Base-by-base conservation (phyloP, 2,797 vertebrate genomes). In the Philypnodon macrostomus region DNA sequence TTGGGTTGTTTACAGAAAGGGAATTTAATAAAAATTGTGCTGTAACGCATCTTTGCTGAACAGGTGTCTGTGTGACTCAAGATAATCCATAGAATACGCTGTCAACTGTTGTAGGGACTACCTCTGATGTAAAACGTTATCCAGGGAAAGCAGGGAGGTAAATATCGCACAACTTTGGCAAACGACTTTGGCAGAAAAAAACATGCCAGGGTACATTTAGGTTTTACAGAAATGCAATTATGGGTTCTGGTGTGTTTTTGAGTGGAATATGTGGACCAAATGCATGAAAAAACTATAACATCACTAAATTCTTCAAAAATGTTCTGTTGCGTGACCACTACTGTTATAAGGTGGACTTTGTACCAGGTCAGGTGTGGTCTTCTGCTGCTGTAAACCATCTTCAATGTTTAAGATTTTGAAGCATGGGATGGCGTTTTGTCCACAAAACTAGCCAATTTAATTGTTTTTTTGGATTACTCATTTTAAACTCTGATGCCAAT, bases 251-350 rank as follows among this genome's bases (percentile, higher is more conserved):
- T 50, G 59, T 7, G 59, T 77, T 35, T 42, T 54, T 14, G 4
- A 39, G 61, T 47, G 24, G 48, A 65, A 72, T 67, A 54, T 53
- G 38, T 67, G 54, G 70, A 3, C 3, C 6, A 3, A 23, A 23
- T 23, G 21, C 3, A 3, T 23, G 21, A 6, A 23, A 6, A 23
- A 23, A n/a, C n/a, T n/a, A n/a, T n/a, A n/a, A n/a, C n/a, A n/a
- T n/a, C n/a, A n/a, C n/a, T n/a, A n/a, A n/a, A n/a, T n/a, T n/a
- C n/a, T n/a, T n/a, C n/a, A n/a, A n/a, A n/a, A n/a, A n/a, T n/a
- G n/a, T n/a, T n/a, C n/a, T n/a, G n/a, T n/a, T n/a, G n/a, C n/a
- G n/a, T n/a, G n/a, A n/a, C n/a, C n/a, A n/a, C n/a, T n/a, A n/a
- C n/a, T n/a, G n/a, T n/a, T n/a, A n/a, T n/a, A n/a, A n/a, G n/a